Evolutionary conservation across 2,888 invertebrate genomes (phyloP), one percentile per base, ranked within the genome.

Genomic region (Pyralis farinalis): DNA sequence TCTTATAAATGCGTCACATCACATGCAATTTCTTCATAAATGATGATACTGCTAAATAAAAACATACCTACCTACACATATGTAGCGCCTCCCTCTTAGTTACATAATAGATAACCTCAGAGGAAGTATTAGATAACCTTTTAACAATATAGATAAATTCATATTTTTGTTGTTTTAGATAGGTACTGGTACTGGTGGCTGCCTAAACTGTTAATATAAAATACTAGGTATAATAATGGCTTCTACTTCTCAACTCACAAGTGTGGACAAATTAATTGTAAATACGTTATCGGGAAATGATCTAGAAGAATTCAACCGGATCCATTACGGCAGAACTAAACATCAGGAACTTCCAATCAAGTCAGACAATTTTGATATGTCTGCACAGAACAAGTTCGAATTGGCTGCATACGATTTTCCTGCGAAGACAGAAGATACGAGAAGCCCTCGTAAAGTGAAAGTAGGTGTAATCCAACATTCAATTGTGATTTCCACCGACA

Each of bases 381-480:
- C 93, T 0, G 54, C 70, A 8, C 63, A 83, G 12, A 78, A 91
- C 58, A 79, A 92, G 42, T 93, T 97, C 64, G 95, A 98, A 59
- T 71, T 98, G 3, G 91, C 93, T 60, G 94, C 93, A 0, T 97
- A 93, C 77, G 85, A 85, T 28, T 94, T 98, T 60, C 84, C 89
- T 3, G 93, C 94, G 0, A 84, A 89, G 6, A 63, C 66, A 22
- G 98, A 98, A 84, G 91, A 95, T 55, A 81, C 92, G 1, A 91
- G 97, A 38, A 72, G 89, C 9, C 92, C 94, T 0, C 91, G 95
- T 36, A 68, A 94, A 22, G 95, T 98, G 0, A 91, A 94, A 50
- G 92, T 98, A 7, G 99, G 96, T 8, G 82, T 96, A 25, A 93
- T 99, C 52, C 99, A 99, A 83, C 94, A 98, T 79, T 91, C 94